Evolutionary conservation across 2,888 invertebrate genomes (phyloP), one percentile per base, ranked within the genome.

Genomic region (Stenolophus ochropezus): DNA sequence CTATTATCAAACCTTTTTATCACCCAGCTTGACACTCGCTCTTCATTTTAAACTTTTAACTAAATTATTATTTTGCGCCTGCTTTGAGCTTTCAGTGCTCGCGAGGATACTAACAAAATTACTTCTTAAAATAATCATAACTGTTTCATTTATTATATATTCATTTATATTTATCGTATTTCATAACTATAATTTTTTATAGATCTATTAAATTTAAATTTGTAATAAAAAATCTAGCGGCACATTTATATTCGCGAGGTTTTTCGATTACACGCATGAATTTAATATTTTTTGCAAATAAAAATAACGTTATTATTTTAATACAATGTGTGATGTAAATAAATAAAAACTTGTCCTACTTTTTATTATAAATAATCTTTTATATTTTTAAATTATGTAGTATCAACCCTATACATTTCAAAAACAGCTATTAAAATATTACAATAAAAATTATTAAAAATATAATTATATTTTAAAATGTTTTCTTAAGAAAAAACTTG

Each of bases 1-100:
- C 71, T 80, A 80, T 80, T 80, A 80, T 80, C 80, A 71, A 53
- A 51, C 71, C 80, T 80, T 80, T 80, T 80, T 80, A 80, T 80
- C 80, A 80, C 33, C 80, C 56, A 16, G 21, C 42, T n/a, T 14
- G 25, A 47, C 51, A 23, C 42, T 25, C 42, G 49, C 71, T 78
- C 71, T 33, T 80, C 33, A 80, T 80, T 80, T 71, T 71, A 80
- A 80, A 80, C 80, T 80, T 80, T 80, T 80, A 80, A 80, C 71
- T 71, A 56, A 80, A 80, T 80, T 80, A 80, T 80, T 80, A 80
- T 80, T 71, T 80, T 80, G 71, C 80, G 27, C 71, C 56, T 18
- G 69, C 71, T 71, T 71, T 16, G 53, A 53, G 80, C 42, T 56
- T 27, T 33, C 21, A 61, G 61, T 42, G 33, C 11, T 2, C 3